Percentiles rank a stretch among this genome's conserved stretches.
Conservation (phyloP, 2,888 invertebrate genomes). For the Dicycla oo region DNA sequence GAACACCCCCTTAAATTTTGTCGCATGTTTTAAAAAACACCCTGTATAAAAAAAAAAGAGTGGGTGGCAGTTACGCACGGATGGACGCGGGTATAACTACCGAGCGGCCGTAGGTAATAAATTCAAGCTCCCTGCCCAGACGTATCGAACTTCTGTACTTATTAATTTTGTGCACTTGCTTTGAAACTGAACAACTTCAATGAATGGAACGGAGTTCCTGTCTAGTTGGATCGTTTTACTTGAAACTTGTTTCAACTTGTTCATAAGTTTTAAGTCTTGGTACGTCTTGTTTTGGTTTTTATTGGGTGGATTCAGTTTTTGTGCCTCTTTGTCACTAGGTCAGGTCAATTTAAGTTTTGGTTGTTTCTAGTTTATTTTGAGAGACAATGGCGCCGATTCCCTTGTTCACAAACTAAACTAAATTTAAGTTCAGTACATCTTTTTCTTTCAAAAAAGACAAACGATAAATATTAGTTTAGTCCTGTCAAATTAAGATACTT, state of each 20-base stretch:
- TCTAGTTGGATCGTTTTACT: slow-evolving; percentile 52
- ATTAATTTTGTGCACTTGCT: slow-evolving; percentile 6
- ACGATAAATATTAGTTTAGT: too few relatives aligned
- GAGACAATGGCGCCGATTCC: neutral
- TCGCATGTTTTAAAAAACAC: too few relatives aligned
- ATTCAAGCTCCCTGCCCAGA: too few relatives aligned
- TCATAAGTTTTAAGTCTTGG: slow-evolving; percentile 46
- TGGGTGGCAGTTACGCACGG: too few relatives aligned
- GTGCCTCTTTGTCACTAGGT: neutral
- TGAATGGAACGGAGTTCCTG: slow-evolving; percentile 45
- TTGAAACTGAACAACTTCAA: slow-evolving; percentile 49
- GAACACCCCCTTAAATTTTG: too few relatives aligned
- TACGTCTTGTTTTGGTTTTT: slow-evolving; percentile 36
- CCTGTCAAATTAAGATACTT: too few relatives aligned
- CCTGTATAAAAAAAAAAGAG: too few relatives aligned
- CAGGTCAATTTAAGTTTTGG: neutral
- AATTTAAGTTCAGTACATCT: too few relatives aligned
- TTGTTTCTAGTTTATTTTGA: neutral
- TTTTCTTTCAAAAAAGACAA: too few relatives aligned
- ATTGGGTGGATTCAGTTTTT: slow-evolving; percentile 15
- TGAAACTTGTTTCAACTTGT: slow-evolving; percentile 54
- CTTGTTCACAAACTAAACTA: too few relatives aligned
- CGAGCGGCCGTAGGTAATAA: too few relatives aligned
- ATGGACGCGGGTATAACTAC: too few relatives aligned
- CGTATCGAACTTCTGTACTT: neutral